Evolutionary conservation across 2,797 vertebrate genomes (phyloP), one percentile per base, ranked within the genome.

Genomic region (Pelochelys cantorii): DNA sequence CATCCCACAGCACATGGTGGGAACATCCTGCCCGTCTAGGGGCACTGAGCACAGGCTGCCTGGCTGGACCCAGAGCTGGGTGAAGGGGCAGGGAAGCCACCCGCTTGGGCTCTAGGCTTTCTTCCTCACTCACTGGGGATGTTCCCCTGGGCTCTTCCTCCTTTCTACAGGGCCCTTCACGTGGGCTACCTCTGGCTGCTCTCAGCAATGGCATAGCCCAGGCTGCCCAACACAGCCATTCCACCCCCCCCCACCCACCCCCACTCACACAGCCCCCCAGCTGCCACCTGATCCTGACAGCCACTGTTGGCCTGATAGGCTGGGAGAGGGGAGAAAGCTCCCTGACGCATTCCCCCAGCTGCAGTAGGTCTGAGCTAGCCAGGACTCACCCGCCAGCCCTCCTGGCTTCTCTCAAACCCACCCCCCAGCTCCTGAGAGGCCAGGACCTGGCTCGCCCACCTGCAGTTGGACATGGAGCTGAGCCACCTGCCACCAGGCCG

Each of bases 331-430:
- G 57, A 27, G 25, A 59, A 27, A 25, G 25, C 12, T 60, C 62
- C 62, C 60, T 62, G 31, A 14, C 7, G 31, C 7, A 31, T 31
- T 29, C 29, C 12, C 23, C 10, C 23, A 10, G 9, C 8, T 59
- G 22, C 22, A 59, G 23, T 11, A 23, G 57, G 15, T 31, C 8
- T 65, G 62, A 65, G 31, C 31, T n/a, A 65, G 29, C 62, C 31
- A 17, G 15, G 31, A 31, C 31, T 65, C 31, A 18, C 62, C 17
- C 62, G 25, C 2, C 17, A 77, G 7, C 7, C 68, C 65, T 52
- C 55, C 83, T 55, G 22, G 12, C 37, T 6, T 78, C 0, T 0
- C 1, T 81, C 48, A 52, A n/a, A 48, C 20, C 4, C 5, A 31
- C 54, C 11, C 11, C 42, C 42, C 42, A 42, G 5, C 22, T 11